Conservation (phyloP, 1,140 invertebrate species). For the Acromyrmex heyeri region DNA sequence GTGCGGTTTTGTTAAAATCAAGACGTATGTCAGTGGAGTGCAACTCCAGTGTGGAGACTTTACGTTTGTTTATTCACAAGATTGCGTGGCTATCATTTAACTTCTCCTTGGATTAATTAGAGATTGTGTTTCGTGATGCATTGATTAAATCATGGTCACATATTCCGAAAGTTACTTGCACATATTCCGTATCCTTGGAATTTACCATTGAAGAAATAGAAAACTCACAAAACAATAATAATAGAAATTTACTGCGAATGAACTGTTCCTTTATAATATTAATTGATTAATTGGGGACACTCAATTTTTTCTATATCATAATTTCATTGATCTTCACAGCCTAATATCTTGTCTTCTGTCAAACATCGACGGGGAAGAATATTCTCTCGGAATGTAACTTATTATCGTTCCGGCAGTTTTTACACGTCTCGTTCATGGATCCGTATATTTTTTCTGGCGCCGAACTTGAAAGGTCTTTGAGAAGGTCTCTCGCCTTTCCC, state of each 20-base stretch:
- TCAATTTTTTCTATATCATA: neutral
- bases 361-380: neutral
- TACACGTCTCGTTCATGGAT: slow-evolving; percentile 35
- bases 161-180: neutral
- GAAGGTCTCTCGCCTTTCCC: neutral
- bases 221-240: neutral
- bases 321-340: neutral
- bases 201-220: neutral
- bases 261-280: neutral
- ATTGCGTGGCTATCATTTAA: neutral
- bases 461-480: slow-evolving; percentile 36
- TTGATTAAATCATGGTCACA: slow-evolving; percentile 8
- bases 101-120: neutral
- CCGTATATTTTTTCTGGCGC: slow-evolving; percentile 52
- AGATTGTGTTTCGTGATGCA: neutral
- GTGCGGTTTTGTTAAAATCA: neutral
- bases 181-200: neutral
- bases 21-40: neutral
- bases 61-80: neutral
- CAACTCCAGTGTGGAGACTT: neutral
- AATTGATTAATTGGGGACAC: neutral
- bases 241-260: neutral
- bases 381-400: neutral
- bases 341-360: neutral
- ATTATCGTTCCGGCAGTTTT: neutral